phyloP scores from a whole-genome alignment of 2,113 vertebrate species.

The Cavia aperea region DNA sequence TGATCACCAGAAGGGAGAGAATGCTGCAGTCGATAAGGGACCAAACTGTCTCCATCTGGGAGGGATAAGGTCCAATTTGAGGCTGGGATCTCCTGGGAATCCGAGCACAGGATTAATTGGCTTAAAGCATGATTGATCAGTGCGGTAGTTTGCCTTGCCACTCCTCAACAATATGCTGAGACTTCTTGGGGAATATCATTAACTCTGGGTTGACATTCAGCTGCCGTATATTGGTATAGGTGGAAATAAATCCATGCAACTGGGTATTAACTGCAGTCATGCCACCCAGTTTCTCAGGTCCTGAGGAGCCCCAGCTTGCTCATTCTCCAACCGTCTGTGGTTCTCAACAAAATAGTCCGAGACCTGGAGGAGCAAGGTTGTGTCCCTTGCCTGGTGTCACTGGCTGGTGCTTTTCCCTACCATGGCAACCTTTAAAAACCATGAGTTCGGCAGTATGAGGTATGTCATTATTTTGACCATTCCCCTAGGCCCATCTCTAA shows the following conservation, averaged over 20 bases:
- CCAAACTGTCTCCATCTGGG: neutral
- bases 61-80: neutral
- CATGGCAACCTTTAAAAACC: neutral
- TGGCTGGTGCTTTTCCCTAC: neutral
- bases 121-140: neutral
- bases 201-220: neutral
- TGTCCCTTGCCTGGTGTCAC: neutral
- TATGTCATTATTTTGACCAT: neutral
- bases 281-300: neutral
- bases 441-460: neutral
- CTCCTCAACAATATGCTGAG: neutral
- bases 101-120: neutral
- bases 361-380: fast-evolving
- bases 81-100: neutral
- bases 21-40: neutral
- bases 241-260: neutral
- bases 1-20: neutral
- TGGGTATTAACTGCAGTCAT: neutral
- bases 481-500: neutral
- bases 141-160: neutral
- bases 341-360: neutral
- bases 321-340: neutral
- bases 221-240: neutral
- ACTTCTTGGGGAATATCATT: neutral
- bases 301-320: neutral